Conservation (phyloP, 2,113 vertebrate genomes). For the Zapus hudsonius region DNA sequence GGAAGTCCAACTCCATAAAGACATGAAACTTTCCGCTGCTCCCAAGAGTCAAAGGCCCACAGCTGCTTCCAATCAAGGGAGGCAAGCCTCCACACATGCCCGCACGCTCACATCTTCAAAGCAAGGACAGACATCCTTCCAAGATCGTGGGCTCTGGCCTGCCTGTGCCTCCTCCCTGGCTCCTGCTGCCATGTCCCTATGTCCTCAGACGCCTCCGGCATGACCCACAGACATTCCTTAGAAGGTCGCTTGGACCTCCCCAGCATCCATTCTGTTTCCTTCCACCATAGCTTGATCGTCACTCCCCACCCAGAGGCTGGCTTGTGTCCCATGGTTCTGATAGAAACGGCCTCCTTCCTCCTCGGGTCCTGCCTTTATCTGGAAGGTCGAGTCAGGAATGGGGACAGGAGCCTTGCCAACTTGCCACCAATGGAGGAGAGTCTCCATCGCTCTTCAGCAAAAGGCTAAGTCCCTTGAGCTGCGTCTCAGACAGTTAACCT, state of each 20-base stretch:
- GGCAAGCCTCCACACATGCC: background rate
- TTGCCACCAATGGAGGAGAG: background rate
- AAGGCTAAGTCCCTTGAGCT: background rate
- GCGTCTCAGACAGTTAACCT: rapidly evolving
- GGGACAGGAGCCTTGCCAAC: too few relatives aligned
- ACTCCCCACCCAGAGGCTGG: rapidly evolving
- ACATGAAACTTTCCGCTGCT: background rate
- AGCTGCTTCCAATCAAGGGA: slow-evolving; percentile 66
- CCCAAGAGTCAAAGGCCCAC: slow-evolving; percentile 38
- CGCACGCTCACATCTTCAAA: background rate
- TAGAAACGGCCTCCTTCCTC: background rate
- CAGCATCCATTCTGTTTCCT: rapidly evolving
- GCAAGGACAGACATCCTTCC: slow-evolving; percentile 13
- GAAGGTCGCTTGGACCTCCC: background rate
- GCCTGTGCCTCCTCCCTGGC: background rate
- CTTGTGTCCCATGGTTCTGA: background rate
- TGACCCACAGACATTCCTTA: background rate
- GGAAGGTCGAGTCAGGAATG: background rate
- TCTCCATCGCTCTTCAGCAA: rapidly evolving
- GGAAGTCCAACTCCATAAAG: slow-evolving; percentile 50
- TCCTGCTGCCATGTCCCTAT: rapidly evolving
- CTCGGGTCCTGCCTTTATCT: background rate
- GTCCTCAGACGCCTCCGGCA: background rate
- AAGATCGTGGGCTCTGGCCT: background rate
- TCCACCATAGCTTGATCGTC: rapidly evolving